Conservation (phyloP, 1,140 invertebrate genomes). For the Drosophila albomicans region DNA sequence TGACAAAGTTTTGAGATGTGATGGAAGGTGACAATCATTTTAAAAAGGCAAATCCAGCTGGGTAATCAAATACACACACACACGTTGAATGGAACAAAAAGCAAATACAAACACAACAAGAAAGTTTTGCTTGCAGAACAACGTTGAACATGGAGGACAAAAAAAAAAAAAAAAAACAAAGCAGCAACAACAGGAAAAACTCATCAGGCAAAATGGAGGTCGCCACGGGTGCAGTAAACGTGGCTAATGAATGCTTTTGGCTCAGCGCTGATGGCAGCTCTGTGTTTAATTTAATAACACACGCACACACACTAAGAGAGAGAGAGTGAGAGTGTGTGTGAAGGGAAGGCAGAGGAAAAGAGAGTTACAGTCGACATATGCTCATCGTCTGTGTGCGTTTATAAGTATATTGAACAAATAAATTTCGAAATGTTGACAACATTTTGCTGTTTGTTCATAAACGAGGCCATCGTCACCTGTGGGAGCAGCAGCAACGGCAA, state of each 20-base stretch:
- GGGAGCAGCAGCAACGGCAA: constrained; percentile 51
- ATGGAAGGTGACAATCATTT: neutral
- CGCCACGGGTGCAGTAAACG: constrained; percentile 82
- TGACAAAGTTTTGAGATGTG: neutral
- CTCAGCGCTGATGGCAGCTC: constrained; percentile 77
- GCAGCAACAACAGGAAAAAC: constrained; percentile 55
- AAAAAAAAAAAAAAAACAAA: constrained; percentile 30
- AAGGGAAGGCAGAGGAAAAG: neutral
- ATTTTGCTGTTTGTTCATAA: constrained; percentile 83
- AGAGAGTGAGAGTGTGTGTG: too few relatives aligned
- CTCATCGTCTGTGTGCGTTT: constrained; percentile 55
- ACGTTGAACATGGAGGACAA: constrained; percentile 25
- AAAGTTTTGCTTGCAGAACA: constrained; percentile 66
- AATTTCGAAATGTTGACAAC: constrained; percentile 83
- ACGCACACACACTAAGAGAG: constrained; percentile 17
- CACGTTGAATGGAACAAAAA: constrained; percentile 24
- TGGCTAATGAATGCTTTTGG: constrained; percentile 83
- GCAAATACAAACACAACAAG: constrained; percentile 51
- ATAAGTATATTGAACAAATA: constrained; percentile 80
- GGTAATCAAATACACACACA: constrained; percentile 24
- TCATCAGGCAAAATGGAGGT: constrained; percentile 81
- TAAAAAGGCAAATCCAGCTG: constrained; percentile 7
- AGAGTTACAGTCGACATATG: constrained; percentile 43
- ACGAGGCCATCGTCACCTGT: constrained; percentile 83
- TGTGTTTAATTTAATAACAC: constrained; percentile 84